Evolutionary conservation across 2,113 vertebrate genomes (phyloP).

Genomic region (Phaethon lepturus): DNA sequence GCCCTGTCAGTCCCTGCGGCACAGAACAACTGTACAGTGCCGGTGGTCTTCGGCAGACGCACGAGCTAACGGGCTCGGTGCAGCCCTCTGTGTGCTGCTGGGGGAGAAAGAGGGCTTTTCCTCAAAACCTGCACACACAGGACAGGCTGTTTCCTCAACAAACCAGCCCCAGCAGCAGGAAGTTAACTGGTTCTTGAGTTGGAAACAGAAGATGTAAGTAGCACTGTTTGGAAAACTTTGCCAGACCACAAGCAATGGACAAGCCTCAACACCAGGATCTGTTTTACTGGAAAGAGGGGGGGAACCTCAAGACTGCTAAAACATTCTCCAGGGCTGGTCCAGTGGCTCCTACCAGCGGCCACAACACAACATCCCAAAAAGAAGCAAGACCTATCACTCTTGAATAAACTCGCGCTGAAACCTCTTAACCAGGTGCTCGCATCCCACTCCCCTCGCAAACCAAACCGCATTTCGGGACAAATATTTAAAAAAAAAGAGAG

Average conservation of each 20-base stretch:
- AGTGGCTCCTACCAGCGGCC: constrained; percentile 63
- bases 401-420: rapidly evolving
- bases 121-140: not conserved
- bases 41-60: constrained; percentile 10
- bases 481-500: not conserved
- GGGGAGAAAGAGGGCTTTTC: not conserved
- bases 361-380: not conserved
- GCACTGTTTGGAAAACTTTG: constrained; percentile 21
- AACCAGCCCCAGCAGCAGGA: constrained; percentile 22
- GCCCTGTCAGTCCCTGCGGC: not conserved
- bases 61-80: rapidly evolving
- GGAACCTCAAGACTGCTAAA: constrained; percentile 24
- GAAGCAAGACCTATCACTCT: not conserved
- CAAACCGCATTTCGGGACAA: rapidly evolving
- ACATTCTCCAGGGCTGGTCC: constrained; percentile 1
- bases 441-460: not conserved
- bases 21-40: not conserved
- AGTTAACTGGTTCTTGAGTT: not conserved
- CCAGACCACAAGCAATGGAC: constrained; percentile 65
- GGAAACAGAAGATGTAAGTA: constrained; percentile 52
- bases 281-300: constrained; percentile 51
- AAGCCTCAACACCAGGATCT: constrained; percentile 60
- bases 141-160: not conserved
- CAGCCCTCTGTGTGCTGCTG: rapidly evolving
- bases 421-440: rapidly evolving